Conservation (phyloP, 1,140 invertebrate species). For the Diabrotica undecimpunctata region DNA sequence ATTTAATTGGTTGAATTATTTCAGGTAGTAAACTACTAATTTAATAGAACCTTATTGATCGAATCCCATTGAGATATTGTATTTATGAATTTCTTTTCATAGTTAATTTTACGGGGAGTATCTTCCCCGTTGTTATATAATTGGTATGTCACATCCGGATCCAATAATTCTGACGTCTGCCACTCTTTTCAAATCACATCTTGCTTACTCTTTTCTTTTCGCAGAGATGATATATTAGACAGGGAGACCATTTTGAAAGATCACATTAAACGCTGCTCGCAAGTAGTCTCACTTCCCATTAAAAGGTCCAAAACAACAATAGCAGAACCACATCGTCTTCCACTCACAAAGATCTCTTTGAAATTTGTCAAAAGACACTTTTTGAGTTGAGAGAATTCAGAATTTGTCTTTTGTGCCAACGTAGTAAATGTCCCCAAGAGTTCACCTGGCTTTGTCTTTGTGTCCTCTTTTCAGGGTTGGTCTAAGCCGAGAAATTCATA, state of each 20-base stretch:
- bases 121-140: background rate
- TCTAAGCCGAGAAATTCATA: too few relatives aligned
- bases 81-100: background rate
- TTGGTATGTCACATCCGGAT: slow-evolving; percentile 1
- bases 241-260: background rate
- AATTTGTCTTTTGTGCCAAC: slow-evolving; percentile 21
- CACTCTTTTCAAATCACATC: slow-evolving; percentile 3
- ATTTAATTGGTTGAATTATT: too few relatives aligned
- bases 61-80: too few relatives aligned
- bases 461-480: background rate
- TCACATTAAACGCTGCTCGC: slow-evolving; percentile 2
- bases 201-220: background rate
- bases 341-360: slow-evolving; percentile 8
- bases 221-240: background rate
- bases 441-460: slow-evolving; percentile 25
- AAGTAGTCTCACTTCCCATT: slow-evolving; percentile 9
- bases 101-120: background rate
- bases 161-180: slow-evolving; percentile 8
- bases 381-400: slow-evolving; percentile 14
- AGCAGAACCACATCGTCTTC: slow-evolving; percentile 13
- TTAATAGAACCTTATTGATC: too few relatives aligned
- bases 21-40: too few relatives aligned
- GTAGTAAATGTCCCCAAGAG: slow-evolving; percentile 19
- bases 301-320: slow-evolving; percentile 10
- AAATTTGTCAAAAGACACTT: slow-evolving; percentile 26